phyloP scores from a whole-genome alignment of 92 coral and sea anemone species.

The Porites evermanni region DNA sequence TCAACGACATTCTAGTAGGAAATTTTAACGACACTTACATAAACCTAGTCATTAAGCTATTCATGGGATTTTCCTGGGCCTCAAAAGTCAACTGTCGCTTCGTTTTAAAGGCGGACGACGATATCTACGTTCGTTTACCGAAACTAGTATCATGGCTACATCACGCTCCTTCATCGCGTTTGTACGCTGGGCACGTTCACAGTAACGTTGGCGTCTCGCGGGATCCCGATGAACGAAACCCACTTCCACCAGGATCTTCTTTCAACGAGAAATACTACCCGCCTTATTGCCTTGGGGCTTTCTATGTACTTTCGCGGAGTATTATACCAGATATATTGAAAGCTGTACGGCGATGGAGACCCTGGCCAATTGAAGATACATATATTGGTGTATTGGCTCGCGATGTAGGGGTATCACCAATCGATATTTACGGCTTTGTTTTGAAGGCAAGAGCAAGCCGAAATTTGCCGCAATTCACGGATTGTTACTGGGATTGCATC shows the following conservation, averaged over 20 bases:
- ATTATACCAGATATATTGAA: constrained; percentile 60
- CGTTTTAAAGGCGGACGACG: constrained; percentile 71
- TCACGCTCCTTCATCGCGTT: constrained; percentile 37
- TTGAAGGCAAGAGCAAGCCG: constrained; percentile 39
- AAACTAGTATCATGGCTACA: constrained; percentile 47
- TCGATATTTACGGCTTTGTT: constrained; percentile 55
- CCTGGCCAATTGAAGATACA: constrained; percentile 70
- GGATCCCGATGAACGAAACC: constrained; percentile 37
- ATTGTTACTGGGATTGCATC: constrained; percentile 46
- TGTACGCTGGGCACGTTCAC: constrained; percentile 69
- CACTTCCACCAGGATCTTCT: constrained; percentile 57
- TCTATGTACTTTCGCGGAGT: constrained; percentile 41
- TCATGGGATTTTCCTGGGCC: constrained; percentile 73
- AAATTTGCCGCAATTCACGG: constrained; percentile 20
- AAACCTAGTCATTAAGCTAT: constrained; percentile 62
- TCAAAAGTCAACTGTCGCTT: constrained; percentile 20
- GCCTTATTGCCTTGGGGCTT: constrained; percentile 68
- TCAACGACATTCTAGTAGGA: constrained; percentile 70
- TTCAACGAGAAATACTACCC: constrained; percentile 55
- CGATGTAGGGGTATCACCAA: constrained; percentile 39
- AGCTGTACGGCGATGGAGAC: constrained; percentile 31
- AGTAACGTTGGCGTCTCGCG: constrained; percentile 49
- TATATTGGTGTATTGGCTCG: constrained; percentile 65
- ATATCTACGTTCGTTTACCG: constrained; percentile 55
- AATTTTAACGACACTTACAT: constrained; percentile 56